Base-by-base conservation (phyloP, 2,888 invertebrate genomes). In the Brachycybe producta region DNA sequence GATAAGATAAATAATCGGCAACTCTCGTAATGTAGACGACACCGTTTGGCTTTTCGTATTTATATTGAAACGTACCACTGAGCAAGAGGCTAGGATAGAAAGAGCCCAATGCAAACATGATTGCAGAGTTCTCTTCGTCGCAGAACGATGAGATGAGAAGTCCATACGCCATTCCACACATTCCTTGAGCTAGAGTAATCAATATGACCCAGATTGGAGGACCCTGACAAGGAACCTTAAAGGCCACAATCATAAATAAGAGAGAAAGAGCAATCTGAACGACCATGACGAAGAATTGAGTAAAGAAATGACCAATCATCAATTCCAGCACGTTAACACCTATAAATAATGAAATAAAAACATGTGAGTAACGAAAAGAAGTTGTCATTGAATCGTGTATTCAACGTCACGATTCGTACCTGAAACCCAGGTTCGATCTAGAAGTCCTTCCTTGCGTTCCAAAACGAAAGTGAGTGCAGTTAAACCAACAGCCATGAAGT, bases 81-180 rank as follows among this genome's bases (percentile, higher is more conserved):
- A 92, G 76, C 51, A 94, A 71, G 19, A 94, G 74, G 17, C 90
- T 90, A 19, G 94, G 94, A 70, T 92, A 94, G 72, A 94, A 91
- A 39, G 91, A 90, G 41, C 92, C 92, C 17, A 94, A 73, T 0
- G 92, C 87, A 56, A 90, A 69, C 63, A 92, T 91, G 64, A 92
- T 91, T 35, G 92, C 91, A 70, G 90, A 88, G 42, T 87, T 75
- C 66, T 92, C 92, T 55, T 90, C 72, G 64, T 87, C 87, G 70
- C 91, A 91, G 34, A 90, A 78, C 0, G 90, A 84, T 0, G 91
- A 91, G 61, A 92, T 90, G 41, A 92, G 82, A 69, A 92, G 87
- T 52, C 94, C 94, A 70, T 91, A 88, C 64, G 90, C 87, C 94
- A 94, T 94, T 59, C 94, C 94, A 67, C 91, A 90, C 34, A 91